Percentiles rank a stretch among this genome's conserved stretches.
phyloP scores from a whole-genome alignment of 2,797 vertebrate species.

The Nannoperca obscura region DNA sequence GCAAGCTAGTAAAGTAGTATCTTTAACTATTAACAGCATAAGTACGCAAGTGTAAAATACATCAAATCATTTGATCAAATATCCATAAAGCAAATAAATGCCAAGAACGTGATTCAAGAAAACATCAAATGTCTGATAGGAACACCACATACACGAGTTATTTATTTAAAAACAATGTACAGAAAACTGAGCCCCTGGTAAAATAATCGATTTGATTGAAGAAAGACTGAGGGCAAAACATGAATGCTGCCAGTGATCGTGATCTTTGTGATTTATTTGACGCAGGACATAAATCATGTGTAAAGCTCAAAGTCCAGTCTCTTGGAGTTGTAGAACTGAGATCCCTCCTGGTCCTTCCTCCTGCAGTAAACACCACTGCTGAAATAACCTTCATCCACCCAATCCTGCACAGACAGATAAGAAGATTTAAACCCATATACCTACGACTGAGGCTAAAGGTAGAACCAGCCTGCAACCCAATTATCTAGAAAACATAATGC shows the following conservation, averaged over 20 bases:
- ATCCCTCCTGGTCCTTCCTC: conserved; percentile 85
- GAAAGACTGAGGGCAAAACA: conserved; percentile 9
- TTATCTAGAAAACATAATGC: conserved; percentile 25
- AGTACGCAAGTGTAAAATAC: not conserved
- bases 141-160: conserved; percentile 38
- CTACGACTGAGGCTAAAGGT: conserved; percentile 34
- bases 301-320: conserved; percentile 94
- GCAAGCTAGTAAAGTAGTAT: not conserved
- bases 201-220: conserved; percentile 31
- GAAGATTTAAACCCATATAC: conserved; percentile 56
- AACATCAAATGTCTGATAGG: not conserved
- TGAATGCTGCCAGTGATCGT: conserved; percentile 2
- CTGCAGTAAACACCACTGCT: conserved; percentile 92
- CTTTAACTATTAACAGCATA: not conserved
- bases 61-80: not conserved
- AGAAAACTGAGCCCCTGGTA: conserved; percentile 55
- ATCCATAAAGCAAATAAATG: not conserved
- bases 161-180: conserved; percentile 78
- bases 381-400: conserved; percentile 94
- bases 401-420: conserved; percentile 83
- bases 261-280: not conserved
- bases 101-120: not conserved
- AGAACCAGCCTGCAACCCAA: not conserved
- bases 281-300: conserved; percentile 77
- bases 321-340: conserved; percentile 93